Evolutionary conservation across 2,113 vertebrate genomes (phyloP).

Genomic region (Peromyscus polionotus): DNA sequence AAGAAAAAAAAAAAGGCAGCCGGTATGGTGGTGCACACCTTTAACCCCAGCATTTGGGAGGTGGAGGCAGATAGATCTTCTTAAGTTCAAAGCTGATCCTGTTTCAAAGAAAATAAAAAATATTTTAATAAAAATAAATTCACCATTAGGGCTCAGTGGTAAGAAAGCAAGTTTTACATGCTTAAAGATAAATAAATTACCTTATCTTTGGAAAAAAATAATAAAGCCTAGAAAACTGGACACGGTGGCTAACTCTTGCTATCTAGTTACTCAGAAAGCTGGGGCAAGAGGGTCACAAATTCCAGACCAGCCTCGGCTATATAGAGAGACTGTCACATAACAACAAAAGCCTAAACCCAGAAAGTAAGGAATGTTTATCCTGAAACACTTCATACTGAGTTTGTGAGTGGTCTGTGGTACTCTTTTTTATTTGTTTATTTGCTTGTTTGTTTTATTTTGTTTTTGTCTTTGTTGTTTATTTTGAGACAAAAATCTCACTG

Average conservation of each 20-base stretch:
- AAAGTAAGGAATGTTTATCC: conserved; percentile 20
- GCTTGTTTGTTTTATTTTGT: too few species aligned
- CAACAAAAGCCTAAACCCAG: neutral
- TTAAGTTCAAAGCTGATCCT: neutral
- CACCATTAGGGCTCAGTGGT: too few species aligned
- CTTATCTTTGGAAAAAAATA: neutral
- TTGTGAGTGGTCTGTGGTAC: neutral
- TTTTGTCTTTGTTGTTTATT: too few species aligned
- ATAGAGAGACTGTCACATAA: neutral
- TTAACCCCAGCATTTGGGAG: neutral
- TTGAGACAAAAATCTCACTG: too few species aligned
- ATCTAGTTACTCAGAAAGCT: neutral
- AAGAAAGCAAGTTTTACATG: neutral
- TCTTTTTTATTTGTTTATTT: neutral
- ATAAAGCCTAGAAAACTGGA: neutral
- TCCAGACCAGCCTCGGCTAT: neutral
- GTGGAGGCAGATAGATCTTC: neutral
- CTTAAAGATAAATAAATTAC: conserved; percentile 3
- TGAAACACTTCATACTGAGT: conserved; percentile 11
- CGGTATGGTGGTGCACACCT: neutral
- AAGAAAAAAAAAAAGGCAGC: neutral
- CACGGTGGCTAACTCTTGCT: neutral
- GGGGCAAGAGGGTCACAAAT: neutral
- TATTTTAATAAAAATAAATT: too few species aligned
- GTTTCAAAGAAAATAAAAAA: neutral